These are phyloP conservation scores for Drosophila cognata DNA, from an alignment of 2,888 invertebrate genomes.

Conservation along the genomic window DNA sequence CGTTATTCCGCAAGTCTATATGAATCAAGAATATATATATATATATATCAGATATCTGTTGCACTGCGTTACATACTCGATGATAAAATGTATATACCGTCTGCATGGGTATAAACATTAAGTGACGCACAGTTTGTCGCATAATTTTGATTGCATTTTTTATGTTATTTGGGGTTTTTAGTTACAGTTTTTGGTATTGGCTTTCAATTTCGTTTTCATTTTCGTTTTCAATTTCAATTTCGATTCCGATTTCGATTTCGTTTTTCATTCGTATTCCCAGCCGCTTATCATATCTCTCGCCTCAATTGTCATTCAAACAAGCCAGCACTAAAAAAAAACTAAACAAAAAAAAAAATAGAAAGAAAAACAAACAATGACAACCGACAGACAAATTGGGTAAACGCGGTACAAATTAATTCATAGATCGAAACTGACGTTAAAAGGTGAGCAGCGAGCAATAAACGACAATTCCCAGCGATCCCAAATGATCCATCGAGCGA, in stretches of 20 bases:
- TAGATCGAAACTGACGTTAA: constrained; percentile 48
- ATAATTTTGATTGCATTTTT: constrained; percentile 32
- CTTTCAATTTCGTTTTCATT: constrained; percentile 40
- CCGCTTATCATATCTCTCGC: constrained; percentile 42
- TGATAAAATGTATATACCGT: neutral
- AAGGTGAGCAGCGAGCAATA: constrained; percentile 54
- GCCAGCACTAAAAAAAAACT: constrained; percentile 14
- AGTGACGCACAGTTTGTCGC: constrained; percentile 46
- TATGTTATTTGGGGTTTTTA: constrained; percentile 5
- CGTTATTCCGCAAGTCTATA: neutral
- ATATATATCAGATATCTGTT: neutral
- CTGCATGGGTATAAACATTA: neutral
- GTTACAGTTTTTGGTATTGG: constrained; percentile 19
- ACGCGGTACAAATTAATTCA: constrained; percentile 59
- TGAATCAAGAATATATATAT: neutral
- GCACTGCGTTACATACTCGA: neutral
- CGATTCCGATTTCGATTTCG: constrained; percentile 28
- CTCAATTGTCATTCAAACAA: constrained; percentile 55
- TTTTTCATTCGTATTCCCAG: constrained; percentile 24
- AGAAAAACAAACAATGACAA: neutral
- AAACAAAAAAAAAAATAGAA: constrained; percentile 3
- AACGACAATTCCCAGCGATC: constrained; percentile 42
- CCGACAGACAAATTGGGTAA: constrained; percentile 52
- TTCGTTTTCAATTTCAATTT: constrained; percentile 3
- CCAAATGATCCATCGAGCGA: constrained; percentile 32